These are phyloP conservation scores for Hyperoplus immaculatus DNA, from an alignment of 2,797 vertebrate species.

Conservation along the genomic window DNA sequence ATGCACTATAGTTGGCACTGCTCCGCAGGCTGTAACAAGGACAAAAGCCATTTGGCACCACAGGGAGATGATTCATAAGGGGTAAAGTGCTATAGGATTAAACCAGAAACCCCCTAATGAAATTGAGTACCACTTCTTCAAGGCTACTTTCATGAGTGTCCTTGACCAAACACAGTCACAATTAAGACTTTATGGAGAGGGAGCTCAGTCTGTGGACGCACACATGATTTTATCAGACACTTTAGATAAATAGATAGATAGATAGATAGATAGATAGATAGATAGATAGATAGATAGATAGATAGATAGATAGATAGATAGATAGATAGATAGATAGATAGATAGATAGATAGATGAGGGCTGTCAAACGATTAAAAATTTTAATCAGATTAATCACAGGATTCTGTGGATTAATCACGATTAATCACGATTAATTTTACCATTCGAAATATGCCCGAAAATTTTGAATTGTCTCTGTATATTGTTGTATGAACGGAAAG, in stretches of 20 bases:
- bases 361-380: too few species aligned
- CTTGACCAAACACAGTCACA: constrained; percentile 62
- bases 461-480: too few species aligned
- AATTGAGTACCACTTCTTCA: constrained; percentile 65
- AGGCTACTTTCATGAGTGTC: constrained; percentile 69
- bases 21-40: constrained; percentile 43
- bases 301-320: too few species aligned
- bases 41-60: constrained; percentile 75
- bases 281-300: too few species aligned
- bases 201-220: constrained; percentile 9
- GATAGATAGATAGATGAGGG: too few species aligned
- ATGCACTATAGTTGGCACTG: constrained; percentile 51
- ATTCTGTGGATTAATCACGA: too few species aligned
- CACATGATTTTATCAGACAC: constrained; percentile 13
- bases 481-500: too few species aligned
- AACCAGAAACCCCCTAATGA: constrained; percentile 69
- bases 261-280: too few species aligned
- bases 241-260: neutral
- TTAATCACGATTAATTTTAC: too few species aligned
- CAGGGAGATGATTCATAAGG: constrained; percentile 63
- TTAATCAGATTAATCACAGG: too few species aligned
- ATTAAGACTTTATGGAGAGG: constrained; percentile 51
- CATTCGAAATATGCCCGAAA: too few species aligned
- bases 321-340: too few species aligned
- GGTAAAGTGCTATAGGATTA: constrained; percentile 63